Conservation (phyloP, 1,140 invertebrate genomes). For the Chelonus insularis region DNA sequence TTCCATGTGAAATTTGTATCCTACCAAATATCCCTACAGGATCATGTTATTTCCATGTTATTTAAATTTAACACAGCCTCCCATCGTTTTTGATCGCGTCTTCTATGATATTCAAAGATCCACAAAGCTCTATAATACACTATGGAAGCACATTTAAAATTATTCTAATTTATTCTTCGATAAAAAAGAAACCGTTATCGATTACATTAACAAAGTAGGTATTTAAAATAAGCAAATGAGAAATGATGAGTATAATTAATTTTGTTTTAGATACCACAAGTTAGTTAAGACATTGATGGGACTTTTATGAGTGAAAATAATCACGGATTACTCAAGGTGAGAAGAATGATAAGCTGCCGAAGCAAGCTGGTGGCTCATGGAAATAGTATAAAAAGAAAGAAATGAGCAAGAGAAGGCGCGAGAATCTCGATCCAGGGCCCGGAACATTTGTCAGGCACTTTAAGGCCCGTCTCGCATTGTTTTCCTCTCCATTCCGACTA, state of each 20-base stretch:
- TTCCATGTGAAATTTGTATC: slow-evolving; percentile 40
- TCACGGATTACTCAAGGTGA: slow-evolving; percentile 5
- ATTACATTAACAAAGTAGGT: not conserved
- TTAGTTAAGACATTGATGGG: slow-evolving; percentile 12
- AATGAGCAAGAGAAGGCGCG: slow-evolving; percentile 8
- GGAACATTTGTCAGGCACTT: slow-evolving; percentile 39
- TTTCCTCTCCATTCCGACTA: slow-evolving; percentile 38
- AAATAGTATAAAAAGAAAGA: slow-evolving; percentile 8
- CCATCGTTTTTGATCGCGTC: slow-evolving; percentile 15
- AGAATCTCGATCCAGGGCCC: slow-evolving; percentile 30
- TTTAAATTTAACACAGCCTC: slow-evolving; percentile 51
- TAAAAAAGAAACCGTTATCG: slow-evolving; percentile 1
- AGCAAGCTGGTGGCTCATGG: not conserved
- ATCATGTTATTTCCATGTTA: slow-evolving; percentile 53
- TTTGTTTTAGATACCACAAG: not conserved
- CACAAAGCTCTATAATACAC: too few relatives aligned
- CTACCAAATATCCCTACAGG: slow-evolving; percentile 42
- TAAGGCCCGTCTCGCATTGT: slow-evolving; percentile 35
- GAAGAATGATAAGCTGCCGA: slow-evolving; percentile 23
- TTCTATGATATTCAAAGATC: not conserved
- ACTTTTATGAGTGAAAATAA: slow-evolving; percentile 20
- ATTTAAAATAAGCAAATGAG: slow-evolving; percentile 10
- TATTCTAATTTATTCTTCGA: slow-evolving; percentile 11
- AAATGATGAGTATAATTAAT: slow-evolving; percentile 23
- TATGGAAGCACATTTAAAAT: not conserved